Evolutionary conservation across 2,113 vertebrate species (phyloP), one percentile per base, ranked within the genome.

Genomic region (Henicopernis longicauda): DNA sequence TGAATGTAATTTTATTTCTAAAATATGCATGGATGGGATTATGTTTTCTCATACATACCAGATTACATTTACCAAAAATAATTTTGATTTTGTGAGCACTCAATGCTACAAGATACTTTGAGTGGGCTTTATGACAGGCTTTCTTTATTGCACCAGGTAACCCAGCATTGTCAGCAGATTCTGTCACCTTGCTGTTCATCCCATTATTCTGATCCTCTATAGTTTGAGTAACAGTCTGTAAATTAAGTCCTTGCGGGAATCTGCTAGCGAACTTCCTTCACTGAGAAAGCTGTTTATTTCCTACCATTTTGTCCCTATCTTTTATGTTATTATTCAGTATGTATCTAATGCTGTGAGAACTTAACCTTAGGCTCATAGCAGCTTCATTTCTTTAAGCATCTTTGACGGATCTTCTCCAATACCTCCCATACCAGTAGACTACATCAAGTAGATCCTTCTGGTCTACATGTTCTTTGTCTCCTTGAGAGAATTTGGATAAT

Each of bases 81-180:
- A 25, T 82, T 47, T 38, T 55, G 32, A 18, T 59, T 3, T 18
- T 63, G 2, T 65, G 58, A 59, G 81, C 29, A 29, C 23, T 31
- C 21, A 47, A 1, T 72, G 18, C 16, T 34, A 3, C n/a, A 45
- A 58, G 38, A 67, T n/a, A n/a, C 45, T 78, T 42, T 0, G 2
- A 10, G 26, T 42, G 26, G 79, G 45, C 42, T 90, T 92, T 82
- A 52, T 52, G 66, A 27, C 2, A 8, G 34, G 13, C 32, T 76
- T 20, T 76, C 26, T 66, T 74, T 47, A 47, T 69, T 71, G 0
- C 36, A 34, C 26, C 32, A 36, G 13, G 6, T 91, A 70, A 55
- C n/a, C 18, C 21, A 34, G 13, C 52, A 45, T 32, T 72, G n/a
- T 82, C 77, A 93, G 87, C 55, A 71, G 42, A 45, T 93, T 69